Conservation (phyloP, 2,113 vertebrate species). For the Lathamus discolor region DNA sequence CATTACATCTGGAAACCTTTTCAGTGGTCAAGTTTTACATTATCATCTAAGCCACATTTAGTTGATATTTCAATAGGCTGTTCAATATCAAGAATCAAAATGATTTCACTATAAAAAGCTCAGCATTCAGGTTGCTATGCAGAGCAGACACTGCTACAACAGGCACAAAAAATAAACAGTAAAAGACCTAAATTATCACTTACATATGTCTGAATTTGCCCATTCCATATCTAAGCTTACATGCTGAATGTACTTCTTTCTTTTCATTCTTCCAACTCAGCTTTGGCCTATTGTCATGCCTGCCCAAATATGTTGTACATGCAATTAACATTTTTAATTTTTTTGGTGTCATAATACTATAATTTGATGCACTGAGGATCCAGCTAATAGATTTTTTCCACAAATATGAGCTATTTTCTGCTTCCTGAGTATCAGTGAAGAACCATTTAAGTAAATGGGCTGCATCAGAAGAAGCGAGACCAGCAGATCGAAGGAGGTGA, state of each 20-base stretch:
- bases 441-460: not conserved
- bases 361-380: not conserved
- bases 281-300: not conserved
- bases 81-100: not conserved
- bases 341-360: not conserved
- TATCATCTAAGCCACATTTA: constrained; percentile 8
- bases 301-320: not conserved
- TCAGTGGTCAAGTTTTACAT: not conserved
- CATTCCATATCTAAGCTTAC: not conserved
- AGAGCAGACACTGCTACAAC: not conserved
- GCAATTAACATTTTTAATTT: not conserved
- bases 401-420: not conserved
- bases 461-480: too few species aligned
- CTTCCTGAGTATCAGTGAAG: not conserved
- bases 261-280: not conserved
- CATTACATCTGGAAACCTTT: constrained; percentile 35
- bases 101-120: not conserved
- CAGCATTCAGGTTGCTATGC: not conserved
- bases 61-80: not conserved
- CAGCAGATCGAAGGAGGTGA: too few species aligned
- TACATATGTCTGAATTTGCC: not conserved
- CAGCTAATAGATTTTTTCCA: not conserved
- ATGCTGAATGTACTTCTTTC: not conserved
- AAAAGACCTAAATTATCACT: not conserved
- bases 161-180: not conserved